Percentiles rank a stretch among this genome's conserved stretches.
Evolutionary conservation across 2,113 vertebrate genomes (phyloP).

Genomic region (Saguinus imperator): DNA sequence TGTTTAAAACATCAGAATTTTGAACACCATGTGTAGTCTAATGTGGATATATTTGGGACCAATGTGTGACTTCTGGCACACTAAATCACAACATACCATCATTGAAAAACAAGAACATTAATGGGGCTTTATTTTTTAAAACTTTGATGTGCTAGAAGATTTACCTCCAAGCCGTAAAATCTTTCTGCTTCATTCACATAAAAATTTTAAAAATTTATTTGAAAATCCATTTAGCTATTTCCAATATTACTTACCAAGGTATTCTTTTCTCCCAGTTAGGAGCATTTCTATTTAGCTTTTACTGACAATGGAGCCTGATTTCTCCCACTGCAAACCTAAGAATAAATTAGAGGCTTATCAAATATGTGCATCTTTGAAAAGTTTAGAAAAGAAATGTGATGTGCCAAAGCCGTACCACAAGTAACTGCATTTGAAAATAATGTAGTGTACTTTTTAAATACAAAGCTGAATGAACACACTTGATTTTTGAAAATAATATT

Average conservation of each 20-base stretch:
- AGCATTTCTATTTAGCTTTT: not conserved
- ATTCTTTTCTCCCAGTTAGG: not conserved
- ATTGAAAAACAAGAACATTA: not conserved
- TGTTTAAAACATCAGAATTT: not conserved
- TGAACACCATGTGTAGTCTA: not conserved
- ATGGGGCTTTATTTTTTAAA: constrained; percentile 40
- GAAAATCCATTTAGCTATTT: constrained; percentile 62
- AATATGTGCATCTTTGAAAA: constrained; percentile 39
- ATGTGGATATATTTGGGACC: not conserved
- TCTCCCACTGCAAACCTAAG: not conserved
- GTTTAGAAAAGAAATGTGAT: constrained; percentile 36
- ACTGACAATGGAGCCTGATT: constrained; percentile 27
- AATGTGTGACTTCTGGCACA: not conserved
- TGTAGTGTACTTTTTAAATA: not conserved
- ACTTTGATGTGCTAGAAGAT: constrained; percentile 45
- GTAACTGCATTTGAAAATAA: constrained; percentile 38
- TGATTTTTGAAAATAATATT: constrained; percentile 40
- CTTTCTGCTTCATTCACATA: constrained; percentile 32
- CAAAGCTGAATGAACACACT: not conserved
- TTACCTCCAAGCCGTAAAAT: constrained; percentile 53
- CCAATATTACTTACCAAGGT: not conserved
- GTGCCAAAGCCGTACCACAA: constrained; percentile 29
- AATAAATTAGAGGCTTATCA: constrained; percentile 59
- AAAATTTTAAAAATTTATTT: constrained; percentile 66
- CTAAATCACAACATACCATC: not conserved